A percentile compares a stretch with the other conserved stretches of the same genome.
Conservation (phyloP, 2,113 vertebrate species). For the Aplodontia rufa region DNA sequence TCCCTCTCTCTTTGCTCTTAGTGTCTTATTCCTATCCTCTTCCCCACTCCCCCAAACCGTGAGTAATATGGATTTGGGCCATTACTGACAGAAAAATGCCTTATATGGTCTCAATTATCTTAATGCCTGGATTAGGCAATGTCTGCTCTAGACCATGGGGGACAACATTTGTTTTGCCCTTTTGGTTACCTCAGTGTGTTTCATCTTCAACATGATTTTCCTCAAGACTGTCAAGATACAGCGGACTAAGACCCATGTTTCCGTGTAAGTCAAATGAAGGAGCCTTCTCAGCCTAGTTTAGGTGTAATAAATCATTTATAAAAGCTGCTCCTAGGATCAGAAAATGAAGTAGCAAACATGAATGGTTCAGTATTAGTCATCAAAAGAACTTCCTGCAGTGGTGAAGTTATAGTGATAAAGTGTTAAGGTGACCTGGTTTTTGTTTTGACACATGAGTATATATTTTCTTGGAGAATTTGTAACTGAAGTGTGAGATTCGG, state of each 20-base stretch:
- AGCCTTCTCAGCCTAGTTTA: neutral
- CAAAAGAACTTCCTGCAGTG: no score
- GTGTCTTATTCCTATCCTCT: neutral
- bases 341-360: neutral
- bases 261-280: neutral
- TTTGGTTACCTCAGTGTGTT: neutral
- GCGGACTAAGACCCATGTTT: neutral
- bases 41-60: neutral
- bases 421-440: neutral
- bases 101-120: neutral
- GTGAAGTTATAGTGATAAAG: neutral
- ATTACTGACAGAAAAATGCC: neutral
- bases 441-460: neutral
- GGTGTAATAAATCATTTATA: neutral
- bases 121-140: neutral
- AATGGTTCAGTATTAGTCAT: neutral
- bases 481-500: neutral
- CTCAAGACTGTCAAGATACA: neutral
- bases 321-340: neutral
- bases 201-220: neutral
- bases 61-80: neutral
- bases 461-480: neutral
- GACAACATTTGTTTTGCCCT: neutral
- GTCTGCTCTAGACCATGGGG: neutral
- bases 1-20: neutral